Base-by-base conservation (phyloP, 23 tunicate genomes). In the Styela clava region DNA sequence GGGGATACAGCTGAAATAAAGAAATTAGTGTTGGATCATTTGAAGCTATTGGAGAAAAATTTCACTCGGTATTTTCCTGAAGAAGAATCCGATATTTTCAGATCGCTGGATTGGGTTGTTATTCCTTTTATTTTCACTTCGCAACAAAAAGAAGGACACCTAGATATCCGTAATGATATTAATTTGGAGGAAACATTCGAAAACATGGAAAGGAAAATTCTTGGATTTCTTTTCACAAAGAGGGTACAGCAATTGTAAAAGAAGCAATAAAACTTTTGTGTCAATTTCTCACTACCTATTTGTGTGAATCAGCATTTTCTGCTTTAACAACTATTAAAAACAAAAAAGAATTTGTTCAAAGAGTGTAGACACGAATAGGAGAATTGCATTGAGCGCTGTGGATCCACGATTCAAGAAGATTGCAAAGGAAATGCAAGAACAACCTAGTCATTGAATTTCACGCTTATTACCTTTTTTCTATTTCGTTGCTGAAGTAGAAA, bases 261-360 rank as follows among this genome's bases (percentile, higher is more conserved):
- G 71, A 79, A 31, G 83, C 71, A 79, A 21, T 79, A 71, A 62
- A 79, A 76, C 28, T 76, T 35, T 35, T 26, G 37, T 31, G 81
- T 52, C 86, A 82, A 83, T 83, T 83, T 74, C 73, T 61, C 22
- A 84, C 74, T 67, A 74, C 87, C 30, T 84, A 74, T 84, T 64
- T 84, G 87, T 76, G 87, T 74, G 82, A 84, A 63, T 27, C 76
- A 84, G 87, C 87, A 74, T 84, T 84, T 84, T 84, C 87, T 76
- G 82, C 82, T 84, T 76, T 84, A 84, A 64, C 64, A 32, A 74
- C 52, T n/a, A 74, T 76, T 84, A 84, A 64, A 69, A 32, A 74
- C 52, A 24, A 74, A 74, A 25, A 74, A 84, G 35, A 84, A 84
- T 28, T 84, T 84, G 87, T 64, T 84, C 74, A 33, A 74, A 84